Base-by-base conservation (phyloP, 2,888 invertebrate species). In the Sinopyrophorus schimmeli region DNA sequence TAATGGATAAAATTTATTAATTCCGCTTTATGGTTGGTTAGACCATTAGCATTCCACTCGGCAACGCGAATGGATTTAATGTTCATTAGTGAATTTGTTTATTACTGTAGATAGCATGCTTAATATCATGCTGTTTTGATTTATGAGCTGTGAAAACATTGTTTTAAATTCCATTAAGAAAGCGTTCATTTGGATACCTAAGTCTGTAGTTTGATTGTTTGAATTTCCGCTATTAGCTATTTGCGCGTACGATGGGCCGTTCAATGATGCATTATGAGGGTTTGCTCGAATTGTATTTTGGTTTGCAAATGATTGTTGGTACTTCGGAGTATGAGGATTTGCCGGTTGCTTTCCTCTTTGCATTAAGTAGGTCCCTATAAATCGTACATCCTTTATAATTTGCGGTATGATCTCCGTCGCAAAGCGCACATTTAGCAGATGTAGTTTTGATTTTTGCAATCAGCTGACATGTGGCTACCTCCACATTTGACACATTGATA, bases 171-270 rank as follows among this genome's bases (percentile, higher is more conserved):
- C 21, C 20, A 6, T 30, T 3, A 30, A 16, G 14, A 30, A 30
- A 3, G 16, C 30, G 3, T n/a, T 9, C 14, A 15, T 34, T 21
- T 34, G 34, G 1, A 12, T 12, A 9, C 24, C 24, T 37, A 37
- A 24, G n/a, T 23, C 37, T 37, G 37, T 37, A 20, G 23, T 37
- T 24, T 37, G 37, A 37, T 15, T 37, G 24, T 37, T 12, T 15
- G 37, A 1, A 24, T 15, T 21, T 24, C n/a, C 9, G 12, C 24
- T 15, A 15, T 16, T 37, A 12, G 12, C 37, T 24, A 3, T 5
- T 24, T 24, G 7, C 3, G 24, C 23, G 9, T 37, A 21, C 4
- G 37, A 21, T 12, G 12, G 3, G 3, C 5, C 23, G n/a, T 35
- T 12, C 14, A 21, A 9, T 35, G 7, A 23, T 23, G 21, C 35